Percentiles rank a stretch among this genome's conserved stretches.
phyloP scores from a whole-genome alignment of 2,888 invertebrate species.

The Stenchaetothrips biformis region DNA sequence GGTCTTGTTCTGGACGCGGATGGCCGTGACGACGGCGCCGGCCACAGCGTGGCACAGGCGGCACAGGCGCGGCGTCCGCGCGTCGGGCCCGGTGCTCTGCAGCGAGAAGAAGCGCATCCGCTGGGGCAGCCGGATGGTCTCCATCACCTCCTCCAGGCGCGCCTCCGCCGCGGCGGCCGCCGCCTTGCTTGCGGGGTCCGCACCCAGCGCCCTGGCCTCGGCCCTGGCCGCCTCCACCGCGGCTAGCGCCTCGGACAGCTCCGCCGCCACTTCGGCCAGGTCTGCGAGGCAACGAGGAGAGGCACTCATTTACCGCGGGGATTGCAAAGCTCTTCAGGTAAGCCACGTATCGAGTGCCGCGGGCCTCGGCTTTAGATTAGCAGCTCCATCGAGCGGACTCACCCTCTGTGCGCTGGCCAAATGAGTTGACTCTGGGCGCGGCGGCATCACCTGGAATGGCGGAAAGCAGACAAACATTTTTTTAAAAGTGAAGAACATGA shows the following conservation, averaged over 20 bases:
- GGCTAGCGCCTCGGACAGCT: background rate
- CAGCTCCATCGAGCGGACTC: background rate
- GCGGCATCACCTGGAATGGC: too few species aligned
- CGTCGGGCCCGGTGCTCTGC: background rate
- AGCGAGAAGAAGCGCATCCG: conserved; percentile 1
- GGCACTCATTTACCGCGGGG: too few species aligned
- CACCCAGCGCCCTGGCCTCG: background rate
- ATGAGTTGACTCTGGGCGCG: background rate
- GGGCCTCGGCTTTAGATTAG: too few species aligned
- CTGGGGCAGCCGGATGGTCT: background rate
- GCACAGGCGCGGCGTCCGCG: background rate
- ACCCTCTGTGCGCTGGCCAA: background rate
- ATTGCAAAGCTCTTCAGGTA: too few species aligned
- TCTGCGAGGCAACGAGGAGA: background rate
- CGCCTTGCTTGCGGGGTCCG: background rate
- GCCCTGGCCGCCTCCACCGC: background rate
- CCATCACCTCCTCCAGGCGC: background rate
- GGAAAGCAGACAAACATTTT: too few species aligned
- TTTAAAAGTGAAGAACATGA: too few species aligned
- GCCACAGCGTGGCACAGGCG: conserved; percentile 4
- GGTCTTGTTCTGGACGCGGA: conserved; percentile 2
- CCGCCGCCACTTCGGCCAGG: background rate
- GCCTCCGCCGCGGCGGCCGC: background rate
- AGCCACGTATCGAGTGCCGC: too few species aligned
- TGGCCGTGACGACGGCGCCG: background rate